phyloP scores from a whole-genome alignment of 2,797 vertebrate species.

The Phyllotis vaccarum region DNA sequence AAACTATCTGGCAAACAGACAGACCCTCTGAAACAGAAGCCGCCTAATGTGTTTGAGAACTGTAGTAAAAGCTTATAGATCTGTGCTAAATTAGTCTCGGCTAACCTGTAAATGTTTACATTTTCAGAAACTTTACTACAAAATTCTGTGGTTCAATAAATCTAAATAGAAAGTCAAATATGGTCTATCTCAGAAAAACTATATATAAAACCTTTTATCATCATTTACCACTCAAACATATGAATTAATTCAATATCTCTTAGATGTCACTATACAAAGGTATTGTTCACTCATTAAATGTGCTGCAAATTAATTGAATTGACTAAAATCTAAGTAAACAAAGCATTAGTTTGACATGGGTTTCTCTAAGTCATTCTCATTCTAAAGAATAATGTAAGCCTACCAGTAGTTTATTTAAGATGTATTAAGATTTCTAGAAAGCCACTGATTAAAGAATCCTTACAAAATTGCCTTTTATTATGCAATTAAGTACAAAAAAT shows the following conservation, averaged over 20 bases:
- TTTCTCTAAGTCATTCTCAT: conserved; percentile 50
- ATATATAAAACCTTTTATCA: conserved; percentile 19
- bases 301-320: conserved; percentile 47
- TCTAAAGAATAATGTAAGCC: conserved; percentile 44
- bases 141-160: conserved; percentile 56
- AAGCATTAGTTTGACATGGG: conserved; percentile 50
- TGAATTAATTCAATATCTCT: not conserved
- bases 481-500: conserved; percentile 58
- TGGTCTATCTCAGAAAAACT: conserved; percentile 20
- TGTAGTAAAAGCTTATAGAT: not conserved
- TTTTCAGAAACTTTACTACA: conserved; percentile 28
- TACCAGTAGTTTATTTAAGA: conserved; percentile 52
- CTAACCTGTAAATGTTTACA: not conserved
- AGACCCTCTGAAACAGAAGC: not conserved
- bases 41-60: not conserved
- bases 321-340: not conserved
- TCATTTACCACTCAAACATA: conserved; percentile 48
- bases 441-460: conserved; percentile 10
- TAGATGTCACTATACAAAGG: conserved; percentile 14
- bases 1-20: not conserved
- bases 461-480: conserved; percentile 61
- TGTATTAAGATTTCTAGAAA: conserved; percentile 60
- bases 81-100: conserved; percentile 44
- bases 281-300: conserved; percentile 35
- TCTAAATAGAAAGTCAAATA: conserved; percentile 52